Percentiles rank a stretch among this genome's conserved stretches.
Conservation (phyloP, 1,140 invertebrate species). For the Macrobrachium rosenbergii region DNA sequence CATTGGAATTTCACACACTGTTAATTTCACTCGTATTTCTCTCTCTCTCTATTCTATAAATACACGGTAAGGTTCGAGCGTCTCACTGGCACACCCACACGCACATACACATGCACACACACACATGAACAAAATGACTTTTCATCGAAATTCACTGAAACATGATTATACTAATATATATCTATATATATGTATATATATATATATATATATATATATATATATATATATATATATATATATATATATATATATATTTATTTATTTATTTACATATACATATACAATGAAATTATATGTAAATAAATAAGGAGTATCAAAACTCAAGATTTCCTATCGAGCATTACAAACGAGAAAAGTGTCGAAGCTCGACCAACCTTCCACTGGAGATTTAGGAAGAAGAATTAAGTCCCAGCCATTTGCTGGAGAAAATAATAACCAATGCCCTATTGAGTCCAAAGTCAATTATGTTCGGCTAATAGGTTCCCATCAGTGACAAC, state of each 20-base stretch:
- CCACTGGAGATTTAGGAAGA: no score
- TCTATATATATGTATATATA: conserved; percentile 23
- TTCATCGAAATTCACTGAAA: neutral
- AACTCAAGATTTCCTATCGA: neutral
- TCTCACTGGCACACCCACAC: neutral
- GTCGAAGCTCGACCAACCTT: no score
- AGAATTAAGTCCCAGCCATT: no score
- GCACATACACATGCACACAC: neutral
- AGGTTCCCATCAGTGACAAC: neutral
- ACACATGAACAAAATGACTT: neutral
- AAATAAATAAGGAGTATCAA: neutral
- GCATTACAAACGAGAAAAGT: neutral
- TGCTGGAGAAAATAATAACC: no score
- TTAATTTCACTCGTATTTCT: no score
- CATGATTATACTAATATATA: neutral
- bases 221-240: conserved; percentile 18
- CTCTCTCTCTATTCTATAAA: no score
- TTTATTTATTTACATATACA: neutral
- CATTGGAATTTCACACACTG: no score
- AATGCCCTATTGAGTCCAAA: no score
- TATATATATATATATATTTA: neutral
- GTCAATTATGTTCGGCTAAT: no score
- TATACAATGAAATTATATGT: neutral
- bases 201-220: conserved; percentile 20
- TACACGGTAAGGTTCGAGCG: neutral